These are phyloP conservation scores for Physocephala rufipes DNA, from an alignment of 2,888 invertebrate genomes.

Conservation along the genomic window DNA sequence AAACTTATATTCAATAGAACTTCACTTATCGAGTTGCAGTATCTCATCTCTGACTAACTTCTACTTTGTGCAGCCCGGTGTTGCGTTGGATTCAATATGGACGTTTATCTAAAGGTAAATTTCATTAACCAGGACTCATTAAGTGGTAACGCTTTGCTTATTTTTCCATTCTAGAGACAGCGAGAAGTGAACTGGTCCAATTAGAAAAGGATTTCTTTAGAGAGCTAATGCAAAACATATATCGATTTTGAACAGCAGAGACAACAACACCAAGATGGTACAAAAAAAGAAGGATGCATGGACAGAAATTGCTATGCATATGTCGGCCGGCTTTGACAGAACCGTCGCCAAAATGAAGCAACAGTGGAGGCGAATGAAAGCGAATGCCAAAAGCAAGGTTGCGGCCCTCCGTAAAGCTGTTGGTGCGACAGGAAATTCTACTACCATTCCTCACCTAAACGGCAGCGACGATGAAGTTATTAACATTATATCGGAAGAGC, in stretches of 20 bases:
- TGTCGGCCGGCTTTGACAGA: not conserved
- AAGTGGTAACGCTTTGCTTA: not conserved
- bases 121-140: too few species aligned
- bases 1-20: too few species aligned
- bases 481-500: not conserved
- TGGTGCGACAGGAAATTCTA: not conserved
- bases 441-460: not conserved
- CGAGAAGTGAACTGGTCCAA: not conserved
- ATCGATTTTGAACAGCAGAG: not conserved
- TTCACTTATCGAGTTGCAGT: too few species aligned
- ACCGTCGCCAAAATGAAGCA: too few species aligned
- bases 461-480: not conserved
- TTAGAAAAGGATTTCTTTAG: not conserved
- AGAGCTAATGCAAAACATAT: not conserved
- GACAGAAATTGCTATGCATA: not conserved
- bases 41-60: too few species aligned
- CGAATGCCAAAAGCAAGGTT: too few species aligned
- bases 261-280: too few species aligned
- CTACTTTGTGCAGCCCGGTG: too few species aligned
- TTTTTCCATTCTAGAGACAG: not conserved
- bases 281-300: not conserved
- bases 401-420: not conserved
- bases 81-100: not conserved
- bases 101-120: not conserved
- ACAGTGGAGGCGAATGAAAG: too few species aligned